phyloP scores from a whole-genome alignment of 1,140 invertebrate genomes.

The Holcopasites calliopsidis region DNA sequence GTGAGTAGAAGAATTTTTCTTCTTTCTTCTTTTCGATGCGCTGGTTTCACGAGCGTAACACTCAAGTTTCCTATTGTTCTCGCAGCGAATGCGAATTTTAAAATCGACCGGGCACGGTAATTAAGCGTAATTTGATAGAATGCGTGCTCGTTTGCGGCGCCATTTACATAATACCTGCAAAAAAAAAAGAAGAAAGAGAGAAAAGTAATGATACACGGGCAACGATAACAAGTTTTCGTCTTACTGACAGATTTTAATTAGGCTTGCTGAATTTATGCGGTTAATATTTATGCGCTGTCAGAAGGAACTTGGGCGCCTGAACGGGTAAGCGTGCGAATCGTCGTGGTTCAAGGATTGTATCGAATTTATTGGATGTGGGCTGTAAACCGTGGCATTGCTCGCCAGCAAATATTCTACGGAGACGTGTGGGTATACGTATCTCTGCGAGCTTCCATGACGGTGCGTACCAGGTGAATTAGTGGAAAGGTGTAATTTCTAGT shows the following conservation, averaged over 20 bases:
- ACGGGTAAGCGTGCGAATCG: background rate
- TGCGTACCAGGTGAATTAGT: too few relatives aligned
- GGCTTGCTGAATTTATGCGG: background rate
- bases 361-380: background rate
- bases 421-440: too few relatives aligned
- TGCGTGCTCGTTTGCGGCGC: too few relatives aligned
- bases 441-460: too few relatives aligned
- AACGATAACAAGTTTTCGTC: background rate
- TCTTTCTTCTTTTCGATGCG: background rate
- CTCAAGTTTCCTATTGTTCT: background rate
- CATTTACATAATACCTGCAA: constrained; percentile 1
- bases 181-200: too few relatives aligned
- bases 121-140: background rate
- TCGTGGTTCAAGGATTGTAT: background rate
- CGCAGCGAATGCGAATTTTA: background rate
- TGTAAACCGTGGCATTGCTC: background rate
- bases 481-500: too few relatives aligned
- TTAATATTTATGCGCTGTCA: background rate
- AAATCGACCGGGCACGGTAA: background rate
- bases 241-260: constrained; percentile 7
- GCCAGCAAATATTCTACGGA: too few relatives aligned
- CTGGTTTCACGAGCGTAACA: too few relatives aligned
- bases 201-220: background rate
- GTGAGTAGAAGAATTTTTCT: background rate
- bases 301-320: background rate